Evolutionary conservation across 2,797 vertebrate genomes (phyloP), one percentile per base, ranked within the genome.

Genomic region (Poeciliopsis presidionis): DNA sequence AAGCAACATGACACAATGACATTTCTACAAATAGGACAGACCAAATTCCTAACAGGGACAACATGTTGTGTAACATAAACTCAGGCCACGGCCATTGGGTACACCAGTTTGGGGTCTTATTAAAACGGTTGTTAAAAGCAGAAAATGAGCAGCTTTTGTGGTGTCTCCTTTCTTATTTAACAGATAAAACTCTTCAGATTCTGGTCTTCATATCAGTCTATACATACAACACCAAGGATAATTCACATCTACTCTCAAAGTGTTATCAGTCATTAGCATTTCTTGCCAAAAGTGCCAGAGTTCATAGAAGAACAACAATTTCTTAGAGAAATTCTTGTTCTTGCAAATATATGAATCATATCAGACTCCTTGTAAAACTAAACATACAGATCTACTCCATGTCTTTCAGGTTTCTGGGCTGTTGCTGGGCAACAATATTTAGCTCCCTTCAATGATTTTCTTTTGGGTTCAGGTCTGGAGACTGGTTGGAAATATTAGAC

Each of bases 261-360:
- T 94, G 95, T 84, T 95, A 93, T 95, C 84, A 71, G 92, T 95
- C 94, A 96, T 97, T 95, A 96, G 95, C 91, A 94, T 94, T 94
- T 95, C 95, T 95, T 96, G 94, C 82, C 79, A 72, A 84, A 72
- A 75, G 71, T 45, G 14, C 14, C 11, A 30, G 14, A 6, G 43
- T 7, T 46, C 25, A 46, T 45, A 46, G 67, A 45, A 46, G 13
- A 28, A 71, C 41, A 28, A 46, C 41, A 46, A 28, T n/a, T n/a
- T n/a, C n/a, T n/a, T n/a, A n/a, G n/a, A n/a, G n/a, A n/a, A n/a
- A n/a, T n/a, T n/a, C n/a, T 16, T 71, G 25, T 28, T 16, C 6
- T 25, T 70, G 11, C 2, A 45, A 45, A 45, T 70, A 41, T 67
- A 45, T n/a, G 11, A 70, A n/a, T 25, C n/a, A 71, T 14, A 25